phyloP scores from a whole-genome alignment of 2,888 invertebrate genomes.

The Pristionchus mayeri region DNA sequence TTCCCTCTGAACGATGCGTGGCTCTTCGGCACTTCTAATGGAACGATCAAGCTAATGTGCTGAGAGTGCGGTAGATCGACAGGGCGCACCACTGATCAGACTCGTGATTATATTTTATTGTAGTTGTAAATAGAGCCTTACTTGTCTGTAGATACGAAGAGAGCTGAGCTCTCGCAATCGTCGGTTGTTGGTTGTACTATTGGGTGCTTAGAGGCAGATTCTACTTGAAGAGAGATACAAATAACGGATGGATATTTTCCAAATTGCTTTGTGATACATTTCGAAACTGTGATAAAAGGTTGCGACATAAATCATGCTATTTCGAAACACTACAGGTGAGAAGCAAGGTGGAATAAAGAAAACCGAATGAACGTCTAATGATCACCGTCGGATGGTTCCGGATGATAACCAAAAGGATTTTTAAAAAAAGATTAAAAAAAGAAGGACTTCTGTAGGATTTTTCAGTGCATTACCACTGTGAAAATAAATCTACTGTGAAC shows the following conservation, averaged over 20 bases:
- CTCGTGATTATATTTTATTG: background rate
- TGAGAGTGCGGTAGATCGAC: constrained; percentile 56
- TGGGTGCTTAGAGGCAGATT: constrained; percentile 12
- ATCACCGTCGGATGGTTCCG: background rate
- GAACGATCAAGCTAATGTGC: constrained; percentile 80
- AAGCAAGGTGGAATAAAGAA: too few species aligned
- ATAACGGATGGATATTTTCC: constrained; percentile 31
- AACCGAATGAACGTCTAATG: background rate
- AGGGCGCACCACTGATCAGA: background rate
- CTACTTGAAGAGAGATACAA: background rate
- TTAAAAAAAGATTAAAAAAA: background rate
- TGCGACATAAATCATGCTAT: background rate
- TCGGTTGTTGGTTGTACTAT: background rate
- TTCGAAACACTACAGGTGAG: too few species aligned
- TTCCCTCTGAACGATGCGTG: constrained; percentile 91
- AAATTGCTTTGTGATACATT: constrained; percentile 42
- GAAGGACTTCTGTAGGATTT: background rate
- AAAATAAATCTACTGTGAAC: too few species aligned
- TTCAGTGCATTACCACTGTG: background rate
- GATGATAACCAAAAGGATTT: background rate
- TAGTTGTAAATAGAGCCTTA: background rate
- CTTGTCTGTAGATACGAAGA: background rate
- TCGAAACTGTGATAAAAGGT: constrained; percentile 7
- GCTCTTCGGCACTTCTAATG: constrained; percentile 92
- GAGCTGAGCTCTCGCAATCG: background rate